Evolutionary conservation across 2,888 invertebrate genomes (phyloP).

Genomic region (Xanthia togata): DNA sequence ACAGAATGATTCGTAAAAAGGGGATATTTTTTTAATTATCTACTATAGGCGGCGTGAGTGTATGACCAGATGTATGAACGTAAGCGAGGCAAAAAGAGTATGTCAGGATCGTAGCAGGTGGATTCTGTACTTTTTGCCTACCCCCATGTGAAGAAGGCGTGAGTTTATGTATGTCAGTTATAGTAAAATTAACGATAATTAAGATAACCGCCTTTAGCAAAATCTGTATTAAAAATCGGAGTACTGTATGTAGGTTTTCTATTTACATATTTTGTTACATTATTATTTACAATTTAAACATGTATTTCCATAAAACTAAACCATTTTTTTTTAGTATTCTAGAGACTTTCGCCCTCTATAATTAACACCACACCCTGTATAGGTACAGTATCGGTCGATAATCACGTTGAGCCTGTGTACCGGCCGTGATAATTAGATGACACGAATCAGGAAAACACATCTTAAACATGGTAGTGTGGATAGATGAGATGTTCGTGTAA

Average conservation of each 20-base stretch:
- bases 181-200: background rate
- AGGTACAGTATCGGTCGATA: slow-evolving; percentile 8
- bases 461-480: background rate
- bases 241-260: background rate
- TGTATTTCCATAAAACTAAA: background rate
- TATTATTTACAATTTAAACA: background rate
- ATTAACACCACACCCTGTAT: background rate
- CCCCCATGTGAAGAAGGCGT: too few relatives aligned
- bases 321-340: background rate
- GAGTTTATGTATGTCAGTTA: too few relatives aligned
- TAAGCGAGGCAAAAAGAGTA: too few relatives aligned
- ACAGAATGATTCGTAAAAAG: background rate
- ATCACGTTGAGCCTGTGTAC: slow-evolving; percentile 11
- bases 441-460: slow-evolving; percentile 30
- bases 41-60: too few relatives aligned
- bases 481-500: background rate
- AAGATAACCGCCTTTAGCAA: background rate
- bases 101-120: too few relatives aligned
- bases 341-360: background rate
- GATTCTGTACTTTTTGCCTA: too few relatives aligned
- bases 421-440: slow-evolving; percentile 31
- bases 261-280: too few relatives aligned
- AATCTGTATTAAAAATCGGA: background rate
- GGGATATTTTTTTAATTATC: background rate
- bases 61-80: too few relatives aligned